Evolutionary conservation across 2,888 invertebrate genomes (phyloP).

Genomic region (Congeria kusceri): DNA sequence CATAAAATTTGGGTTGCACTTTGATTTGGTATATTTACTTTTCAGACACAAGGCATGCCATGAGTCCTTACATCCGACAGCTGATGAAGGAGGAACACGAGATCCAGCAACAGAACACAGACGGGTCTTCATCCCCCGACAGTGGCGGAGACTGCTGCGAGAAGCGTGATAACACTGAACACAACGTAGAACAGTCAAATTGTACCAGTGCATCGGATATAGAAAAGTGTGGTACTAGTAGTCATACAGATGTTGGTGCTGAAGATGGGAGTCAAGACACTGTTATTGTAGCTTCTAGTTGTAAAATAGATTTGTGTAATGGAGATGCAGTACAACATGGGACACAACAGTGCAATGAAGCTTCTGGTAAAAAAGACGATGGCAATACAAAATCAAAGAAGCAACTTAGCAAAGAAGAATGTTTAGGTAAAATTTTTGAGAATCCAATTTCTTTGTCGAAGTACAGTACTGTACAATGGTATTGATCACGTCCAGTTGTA

Average conservation of each 20-base stretch:
- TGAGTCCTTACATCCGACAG: conserved; percentile 81
- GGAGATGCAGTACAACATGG: conserved; percentile 6
- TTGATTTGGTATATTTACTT: no score
- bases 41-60: conserved; percentile 77
- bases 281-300: neutral
- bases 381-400: conserved; percentile 17
- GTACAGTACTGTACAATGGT: no score
- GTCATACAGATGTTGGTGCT: conserved; percentile 7
- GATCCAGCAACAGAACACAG: neutral
- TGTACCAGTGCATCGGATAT: neutral
- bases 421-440: conserved; percentile 52
- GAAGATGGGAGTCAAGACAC: neutral
- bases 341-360: conserved; percentile 1
- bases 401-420: conserved; percentile 57
- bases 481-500: no score
- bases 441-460: no score
- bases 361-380: neutral
- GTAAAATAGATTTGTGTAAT: conserved; percentile 11
- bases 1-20: no score
- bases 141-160: no score
- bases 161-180: no score
- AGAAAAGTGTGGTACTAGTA: conserved; percentile 16
- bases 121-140: no score
- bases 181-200: no score
- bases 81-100: conserved; percentile 80